Evolutionary conservation across 1,140 invertebrate genomes (phyloP), one percentile per base, ranked within the genome.

Genomic region (Drosophila grimshawi): DNA sequence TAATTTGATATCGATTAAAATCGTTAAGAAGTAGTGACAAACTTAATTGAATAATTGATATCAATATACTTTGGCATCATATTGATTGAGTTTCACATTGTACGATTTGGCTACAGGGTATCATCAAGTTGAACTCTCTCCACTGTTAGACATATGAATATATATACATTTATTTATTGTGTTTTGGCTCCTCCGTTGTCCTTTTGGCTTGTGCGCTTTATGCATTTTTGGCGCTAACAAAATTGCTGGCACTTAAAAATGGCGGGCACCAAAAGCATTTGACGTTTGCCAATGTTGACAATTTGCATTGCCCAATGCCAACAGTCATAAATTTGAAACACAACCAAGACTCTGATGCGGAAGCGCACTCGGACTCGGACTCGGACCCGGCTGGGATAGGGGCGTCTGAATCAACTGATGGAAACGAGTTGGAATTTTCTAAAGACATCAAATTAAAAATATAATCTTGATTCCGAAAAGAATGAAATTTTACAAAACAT

Each of bases 231-330:
- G 48, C 62, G 51, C 64, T 74, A 32, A 39, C 52, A 61, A 69
- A 69, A 69, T 69, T 69, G 71, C 65, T 68, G 71, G 66, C 57
- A 74, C 71, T 74, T 74, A 68, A 74, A 57, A 46, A 35, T 69
- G 65, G 51, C 70, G 70, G 41, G 56, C 46, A 49, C 33, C 33
- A 73, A 56, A 73, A 48, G 43, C 72, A 70, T 69, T 75, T 69
- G 72, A 63, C 60, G 67, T 70, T 70, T 75, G 66, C 59, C 72
- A 70, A 70, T 75, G 72, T 75, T 70, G 72, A 75, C 72, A 75
- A 71, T 75, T 70, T 75, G 72, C 67, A 75, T 75, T 70, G 66
- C 59, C 45, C 72, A 70, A 64, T 75, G 72, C 72, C 72, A 75
- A 71, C 37, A 63, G 72, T 29, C 72, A 75, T 75, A 70, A 75